Conservation (phyloP, 2,113 vertebrate genomes). For the Neoarius graeffei region DNA sequence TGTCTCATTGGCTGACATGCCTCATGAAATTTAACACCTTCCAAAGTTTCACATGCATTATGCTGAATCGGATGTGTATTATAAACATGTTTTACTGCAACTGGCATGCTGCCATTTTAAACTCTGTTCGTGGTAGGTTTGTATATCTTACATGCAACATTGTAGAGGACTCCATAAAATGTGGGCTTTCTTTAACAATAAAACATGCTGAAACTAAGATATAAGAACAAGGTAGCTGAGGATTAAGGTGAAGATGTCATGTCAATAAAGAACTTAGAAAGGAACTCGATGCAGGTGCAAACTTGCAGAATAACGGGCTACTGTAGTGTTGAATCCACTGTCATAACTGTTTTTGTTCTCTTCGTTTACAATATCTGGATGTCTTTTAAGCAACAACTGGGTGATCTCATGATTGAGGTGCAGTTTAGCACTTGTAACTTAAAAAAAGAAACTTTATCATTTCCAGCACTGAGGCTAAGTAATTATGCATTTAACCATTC, state of each 20-base stretch:
- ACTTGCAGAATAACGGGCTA: neutral
- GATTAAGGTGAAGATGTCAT: neutral
- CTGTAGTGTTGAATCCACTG: neutral
- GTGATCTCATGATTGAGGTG: neutral
- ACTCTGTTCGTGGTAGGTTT: neutral
- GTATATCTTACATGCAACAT: neutral
- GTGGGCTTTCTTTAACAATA: neutral
- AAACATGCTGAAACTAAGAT: neutral
- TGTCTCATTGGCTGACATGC: constrained; percentile 50
- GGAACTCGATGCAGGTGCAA: neutral
- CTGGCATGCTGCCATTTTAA: constrained; percentile 3
- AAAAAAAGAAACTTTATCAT: neutral
- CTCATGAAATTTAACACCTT: constrained; percentile 52
- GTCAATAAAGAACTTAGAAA: neutral
- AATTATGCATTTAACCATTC: neutral
- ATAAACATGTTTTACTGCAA: constrained; percentile 6
- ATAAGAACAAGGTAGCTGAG: neutral
- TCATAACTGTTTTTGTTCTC: neutral
- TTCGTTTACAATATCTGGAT: neutral
- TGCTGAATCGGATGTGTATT: constrained; percentile 24
- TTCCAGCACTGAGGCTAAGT: neutral
- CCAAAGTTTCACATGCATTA: constrained; percentile 30
- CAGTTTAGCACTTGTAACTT: neutral
- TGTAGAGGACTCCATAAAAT: neutral
- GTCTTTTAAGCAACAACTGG: neutral